Evolutionary conservation across 2,888 invertebrate species (phyloP), one percentile per base, ranked within the genome.

Genomic region (Gisinianus flammeolus): DNA sequence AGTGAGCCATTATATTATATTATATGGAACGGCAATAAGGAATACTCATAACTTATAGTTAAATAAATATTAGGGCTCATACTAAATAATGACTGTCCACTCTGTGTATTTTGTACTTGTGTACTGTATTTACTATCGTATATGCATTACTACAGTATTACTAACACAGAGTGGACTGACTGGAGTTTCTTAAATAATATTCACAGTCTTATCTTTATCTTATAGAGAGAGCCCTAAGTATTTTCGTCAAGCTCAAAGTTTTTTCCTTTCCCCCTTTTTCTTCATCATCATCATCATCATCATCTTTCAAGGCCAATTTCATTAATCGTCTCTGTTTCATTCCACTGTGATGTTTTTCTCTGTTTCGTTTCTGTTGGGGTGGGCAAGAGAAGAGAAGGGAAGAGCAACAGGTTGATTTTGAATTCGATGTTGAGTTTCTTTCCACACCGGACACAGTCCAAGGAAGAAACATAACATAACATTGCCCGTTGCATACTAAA

Each of bases 241-340:
- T 44, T 44, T 44, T 44, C 44, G 44, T 44, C 44, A 19, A 44
- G 2, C 19, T 19, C 26, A 28, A 3, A 24, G 28, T 62, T 62
- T 28, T 44, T 44, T 44, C 69, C 58, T 72, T 30, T 56, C 31
- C 16, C 31, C 31, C 31, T 62, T 31, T 70, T 54, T 24, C 52
- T 70, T 70, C 54, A 52, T 70, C 52, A 54, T n/a, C n/a, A n/a
- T n/a, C n/a, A n/a, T n/a, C n/a, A n/a, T n/a, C n/a, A n/a, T 70
- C 54, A 54, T 54, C 2, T 58, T 33, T 56, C 78, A 81, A 81
- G 79, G 81, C 68, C 81, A 79, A 78, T 79, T 79, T 79, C 79
- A 81, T 79, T 81, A 81, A 81, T 81, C 79, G 76, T 77, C 70
- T 52, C 33, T 30, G 8, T 3, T 58, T n/a, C 56, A 44, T 44